Conservation (phyloP, 2,888 invertebrate species). For the Agapostemon virescens region DNA sequence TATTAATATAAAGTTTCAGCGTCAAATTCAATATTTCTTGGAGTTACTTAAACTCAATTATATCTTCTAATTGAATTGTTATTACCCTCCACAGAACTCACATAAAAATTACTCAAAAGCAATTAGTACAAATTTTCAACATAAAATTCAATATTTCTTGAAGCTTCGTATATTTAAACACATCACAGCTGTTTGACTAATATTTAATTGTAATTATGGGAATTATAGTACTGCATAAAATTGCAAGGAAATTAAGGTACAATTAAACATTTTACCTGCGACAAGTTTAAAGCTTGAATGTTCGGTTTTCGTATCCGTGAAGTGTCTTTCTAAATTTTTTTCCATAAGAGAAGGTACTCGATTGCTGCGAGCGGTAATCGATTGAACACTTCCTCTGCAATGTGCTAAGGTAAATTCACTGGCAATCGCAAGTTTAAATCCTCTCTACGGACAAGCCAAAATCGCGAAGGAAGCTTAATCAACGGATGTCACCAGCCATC, state of each 20-base stretch:
- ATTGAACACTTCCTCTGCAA: neutral
- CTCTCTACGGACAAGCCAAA: neutral
- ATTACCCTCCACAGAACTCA: neutral
- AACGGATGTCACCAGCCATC: constrained; percentile 3
- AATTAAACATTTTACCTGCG: neutral
- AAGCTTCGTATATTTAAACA: neutral
- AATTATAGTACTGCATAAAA: too few species aligned
- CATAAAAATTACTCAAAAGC: neutral
- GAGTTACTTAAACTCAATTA: too few species aligned
- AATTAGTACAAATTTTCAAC: neutral
- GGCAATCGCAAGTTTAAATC: constrained; percentile 7
- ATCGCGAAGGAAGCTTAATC: constrained; percentile 24
- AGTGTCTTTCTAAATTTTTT: neutral
- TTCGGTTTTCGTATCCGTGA: neutral
- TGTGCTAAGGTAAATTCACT: neutral
- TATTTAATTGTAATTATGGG: neutral
- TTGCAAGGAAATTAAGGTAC: neutral
- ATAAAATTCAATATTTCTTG: neutral
- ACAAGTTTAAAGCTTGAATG: neutral
- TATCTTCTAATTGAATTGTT: too few species aligned
- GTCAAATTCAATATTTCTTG: too few species aligned
- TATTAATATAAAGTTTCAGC: neutral
- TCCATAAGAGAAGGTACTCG: neutral
- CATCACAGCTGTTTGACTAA: neutral
- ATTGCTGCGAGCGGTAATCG: neutral